Conservation (phyloP, 2,113 vertebrate species). For the Azemiops feae region DNA sequence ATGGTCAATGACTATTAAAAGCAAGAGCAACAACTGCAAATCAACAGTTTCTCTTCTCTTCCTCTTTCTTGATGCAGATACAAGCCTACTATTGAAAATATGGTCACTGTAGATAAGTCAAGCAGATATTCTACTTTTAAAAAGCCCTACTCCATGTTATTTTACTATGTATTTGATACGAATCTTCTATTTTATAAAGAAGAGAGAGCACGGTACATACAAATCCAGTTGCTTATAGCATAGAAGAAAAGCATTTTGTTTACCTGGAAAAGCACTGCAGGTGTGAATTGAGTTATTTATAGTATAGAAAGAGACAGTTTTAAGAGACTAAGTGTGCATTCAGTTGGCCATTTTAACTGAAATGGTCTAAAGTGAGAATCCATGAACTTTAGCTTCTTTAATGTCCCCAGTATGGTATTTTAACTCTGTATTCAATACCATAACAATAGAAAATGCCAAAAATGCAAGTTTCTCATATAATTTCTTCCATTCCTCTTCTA, state of each 20-base stretch:
- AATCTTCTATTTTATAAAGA: background rate
- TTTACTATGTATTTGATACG: background rate
- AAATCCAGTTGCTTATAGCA: background rate
- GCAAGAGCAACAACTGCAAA: background rate
- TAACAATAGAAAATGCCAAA: background rate
- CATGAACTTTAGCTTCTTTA: background rate
- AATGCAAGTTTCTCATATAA: background rate
- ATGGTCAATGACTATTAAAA: background rate
- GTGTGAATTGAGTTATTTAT: background rate
- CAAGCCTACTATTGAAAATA: background rate
- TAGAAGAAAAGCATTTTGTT: background rate
- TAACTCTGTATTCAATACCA: background rate
- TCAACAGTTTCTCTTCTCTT: background rate
- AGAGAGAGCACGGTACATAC: background rate
- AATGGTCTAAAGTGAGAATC: background rate
- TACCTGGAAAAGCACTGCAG: background rate
- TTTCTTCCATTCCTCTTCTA: background rate
- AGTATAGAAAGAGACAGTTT: background rate
- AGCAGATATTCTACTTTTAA: background rate
- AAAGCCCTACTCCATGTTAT: background rate
- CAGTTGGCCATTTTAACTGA: background rate
- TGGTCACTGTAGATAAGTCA: background rate
- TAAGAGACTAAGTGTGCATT: background rate
- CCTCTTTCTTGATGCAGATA: background rate
- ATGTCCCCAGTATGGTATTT: background rate